Percentiles rank a stretch among this genome's conserved stretches.
phyloP scores from a whole-genome alignment of 2,888 invertebrate genomes.

The Drosophila seclusa region DNA sequence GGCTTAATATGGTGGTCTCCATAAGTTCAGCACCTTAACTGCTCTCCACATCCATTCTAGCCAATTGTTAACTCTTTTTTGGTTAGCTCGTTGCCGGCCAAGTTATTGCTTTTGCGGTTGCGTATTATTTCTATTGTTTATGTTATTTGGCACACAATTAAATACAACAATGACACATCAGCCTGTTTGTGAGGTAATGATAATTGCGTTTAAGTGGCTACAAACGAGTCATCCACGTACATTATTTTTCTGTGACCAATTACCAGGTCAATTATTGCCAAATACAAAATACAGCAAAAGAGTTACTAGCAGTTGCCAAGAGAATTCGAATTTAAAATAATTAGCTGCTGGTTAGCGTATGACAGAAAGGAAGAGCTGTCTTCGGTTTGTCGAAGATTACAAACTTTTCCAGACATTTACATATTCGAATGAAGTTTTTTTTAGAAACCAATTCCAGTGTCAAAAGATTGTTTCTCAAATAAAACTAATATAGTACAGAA shows the following conservation, averaged over 20 bases:
- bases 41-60: slow-evolving; percentile 42
- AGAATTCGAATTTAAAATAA: background rate
- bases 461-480: background rate
- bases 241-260: slow-evolving; percentile 16
- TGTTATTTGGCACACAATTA: slow-evolving; percentile 58
- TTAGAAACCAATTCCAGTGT: background rate
- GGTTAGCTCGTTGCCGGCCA: slow-evolving; percentile 58
- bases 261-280: slow-evolving; percentile 18
- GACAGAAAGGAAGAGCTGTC: background rate
- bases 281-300: background rate
- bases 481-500: background rate
- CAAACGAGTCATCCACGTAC: slow-evolving; percentile 17
- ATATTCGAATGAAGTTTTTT: background rate
- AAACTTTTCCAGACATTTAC: background rate
- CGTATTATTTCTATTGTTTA: slow-evolving; percentile 29
- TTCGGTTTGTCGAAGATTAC: background rate
- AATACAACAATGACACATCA: slow-evolving; percentile 55
- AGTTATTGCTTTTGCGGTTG: slow-evolving; percentile 38
- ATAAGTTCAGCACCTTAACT: slow-evolving; percentile 64
- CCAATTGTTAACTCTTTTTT: slow-evolving; percentile 46
- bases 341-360: background rate
- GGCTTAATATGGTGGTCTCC: slow-evolving; percentile 28
- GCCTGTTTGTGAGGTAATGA: slow-evolving; percentile 54
- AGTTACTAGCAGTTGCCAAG: background rate
- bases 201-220: slow-evolving; percentile 56